A percentile compares a stretch with the other conserved stretches of the same genome.
Conservation (phyloP, 2,888 invertebrate genomes). For the Biston betularia region DNA sequence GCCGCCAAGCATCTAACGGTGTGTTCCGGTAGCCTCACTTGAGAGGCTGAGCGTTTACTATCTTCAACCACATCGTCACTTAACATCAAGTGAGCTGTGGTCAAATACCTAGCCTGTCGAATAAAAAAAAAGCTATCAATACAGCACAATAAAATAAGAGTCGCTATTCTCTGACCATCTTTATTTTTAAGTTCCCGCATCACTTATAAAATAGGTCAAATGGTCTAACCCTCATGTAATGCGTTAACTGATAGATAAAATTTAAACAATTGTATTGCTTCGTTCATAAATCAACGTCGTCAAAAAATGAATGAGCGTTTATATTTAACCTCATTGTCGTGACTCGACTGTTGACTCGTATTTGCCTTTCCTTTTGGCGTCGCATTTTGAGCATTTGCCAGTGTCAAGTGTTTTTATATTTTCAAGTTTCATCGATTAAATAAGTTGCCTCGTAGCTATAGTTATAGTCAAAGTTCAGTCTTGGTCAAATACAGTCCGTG, state of each 20-base stretch:
- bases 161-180: slow-evolving; percentile 4
- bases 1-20: no score
- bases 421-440: no score
- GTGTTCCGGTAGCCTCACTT: no score
- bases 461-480: no score
- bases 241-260: slow-evolving; percentile 54
- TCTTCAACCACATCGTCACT: no score
- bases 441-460: no score
- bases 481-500: no score
- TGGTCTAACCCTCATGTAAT: slow-evolving; percentile 68
- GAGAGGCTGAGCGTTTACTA: no score
- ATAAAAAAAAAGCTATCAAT: background rate
- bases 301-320: slow-evolving; percentile 24
- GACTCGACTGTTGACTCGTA: background rate
- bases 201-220: slow-evolving; percentile 62
- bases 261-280: slow-evolving; percentile 54
- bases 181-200: slow-evolving; percentile 56
- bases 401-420: no score
- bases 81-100: no score
- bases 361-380: background rate
- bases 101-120: no score
- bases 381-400: no score
- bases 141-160: background rate
- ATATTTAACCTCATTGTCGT: background rate
- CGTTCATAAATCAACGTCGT: slow-evolving; percentile 16